Conservation (phyloP, 2,113 vertebrate genomes). For the Campylomormyrus numenius region DNA sequence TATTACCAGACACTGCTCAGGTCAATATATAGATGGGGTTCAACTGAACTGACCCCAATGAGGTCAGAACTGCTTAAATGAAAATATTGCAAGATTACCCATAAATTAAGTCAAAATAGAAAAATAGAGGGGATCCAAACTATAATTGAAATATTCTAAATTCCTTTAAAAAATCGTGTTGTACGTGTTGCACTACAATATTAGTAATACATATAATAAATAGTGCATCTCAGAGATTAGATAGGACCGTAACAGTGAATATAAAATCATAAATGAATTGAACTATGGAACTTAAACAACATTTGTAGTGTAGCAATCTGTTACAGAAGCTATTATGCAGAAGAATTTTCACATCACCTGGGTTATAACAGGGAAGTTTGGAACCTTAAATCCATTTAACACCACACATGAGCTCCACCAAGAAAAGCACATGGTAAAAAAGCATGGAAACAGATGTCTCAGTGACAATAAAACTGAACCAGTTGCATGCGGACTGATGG, state of each 20-base stretch:
- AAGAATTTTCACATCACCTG: neutral
- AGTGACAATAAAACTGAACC: neutral
- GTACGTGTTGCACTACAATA: neutral
- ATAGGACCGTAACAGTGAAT: neutral
- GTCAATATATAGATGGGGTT: constrained; percentile 3
- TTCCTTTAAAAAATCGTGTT: neutral
- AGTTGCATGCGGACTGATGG: neutral
- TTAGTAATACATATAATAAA: neutral
- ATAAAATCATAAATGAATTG: neutral
- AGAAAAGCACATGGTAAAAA: neutral
- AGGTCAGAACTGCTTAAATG: neutral
- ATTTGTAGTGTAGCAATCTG: neutral
- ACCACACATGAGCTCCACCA: neutral
- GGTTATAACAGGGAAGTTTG: neutral
- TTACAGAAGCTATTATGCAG: neutral
- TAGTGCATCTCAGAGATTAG: neutral
- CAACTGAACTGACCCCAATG: neutral
- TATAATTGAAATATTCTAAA: neutral
- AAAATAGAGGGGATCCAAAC: neutral
- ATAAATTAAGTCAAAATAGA: neutral
- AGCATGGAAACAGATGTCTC: neutral
- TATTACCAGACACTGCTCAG: neutral
- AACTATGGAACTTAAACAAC: neutral
- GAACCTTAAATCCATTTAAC: neutral
- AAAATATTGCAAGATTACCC: neutral